Conservation (phyloP, 2,113 vertebrate species). For the Hypomesus transpacificus region DNA sequence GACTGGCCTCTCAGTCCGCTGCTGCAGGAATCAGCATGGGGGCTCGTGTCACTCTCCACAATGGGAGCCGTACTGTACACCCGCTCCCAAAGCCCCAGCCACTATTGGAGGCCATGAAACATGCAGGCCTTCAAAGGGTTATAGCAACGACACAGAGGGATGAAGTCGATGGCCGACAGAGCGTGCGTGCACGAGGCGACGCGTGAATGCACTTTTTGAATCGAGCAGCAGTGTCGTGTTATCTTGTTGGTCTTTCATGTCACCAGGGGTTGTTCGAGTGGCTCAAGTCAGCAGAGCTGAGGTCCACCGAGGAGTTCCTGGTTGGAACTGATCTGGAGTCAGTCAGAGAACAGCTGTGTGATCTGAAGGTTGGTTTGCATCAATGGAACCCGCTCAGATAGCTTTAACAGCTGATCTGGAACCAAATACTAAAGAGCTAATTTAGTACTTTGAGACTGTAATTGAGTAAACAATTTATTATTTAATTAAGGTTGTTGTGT, state of each 20-base stretch:
- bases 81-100: too few relatives aligned
- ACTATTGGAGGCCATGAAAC: too few relatives aligned
- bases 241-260: neutral
- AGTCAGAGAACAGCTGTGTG: constrained; percentile 79
- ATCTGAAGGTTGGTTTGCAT: constrained; percentile 75
- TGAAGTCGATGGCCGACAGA: too few relatives aligned
- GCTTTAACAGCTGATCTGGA: too few relatives aligned
- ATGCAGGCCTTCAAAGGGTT: constrained; percentile 1
- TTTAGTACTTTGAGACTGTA: too few relatives aligned
- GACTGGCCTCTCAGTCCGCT: constrained; percentile 4
- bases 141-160: neutral
- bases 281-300: constrained; percentile 77
- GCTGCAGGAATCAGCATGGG: constrained; percentile 4
- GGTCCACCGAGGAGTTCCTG: constrained; percentile 74
- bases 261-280: constrained; percentile 78
- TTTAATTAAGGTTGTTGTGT: too few relatives aligned
- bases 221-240: neutral
- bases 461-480: too few relatives aligned
- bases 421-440: too few relatives aligned
- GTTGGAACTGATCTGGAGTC: constrained; percentile 74
- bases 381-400: neutral
- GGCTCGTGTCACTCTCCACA: constrained; percentile 8
- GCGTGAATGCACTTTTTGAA: neutral
- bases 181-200: neutral
- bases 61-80: neutral